Percentiles rank a stretch among this genome's conserved stretches.
Evolutionary conservation across 2,888 invertebrate genomes (phyloP).

Genomic region (Hirtodrosophila confusa): DNA sequence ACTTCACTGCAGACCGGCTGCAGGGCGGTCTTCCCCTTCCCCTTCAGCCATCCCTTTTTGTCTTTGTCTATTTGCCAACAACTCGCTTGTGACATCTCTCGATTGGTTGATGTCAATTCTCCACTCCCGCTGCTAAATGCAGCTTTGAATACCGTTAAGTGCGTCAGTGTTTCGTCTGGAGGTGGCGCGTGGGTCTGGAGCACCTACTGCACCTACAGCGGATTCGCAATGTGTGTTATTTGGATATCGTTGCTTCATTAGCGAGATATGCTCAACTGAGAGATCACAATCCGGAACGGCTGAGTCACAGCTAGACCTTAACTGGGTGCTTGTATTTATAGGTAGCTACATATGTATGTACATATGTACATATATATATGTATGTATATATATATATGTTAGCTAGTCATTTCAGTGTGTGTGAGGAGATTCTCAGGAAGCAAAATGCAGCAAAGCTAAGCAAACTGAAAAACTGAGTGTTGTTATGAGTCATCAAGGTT

Average conservation of each 20-base stretch:
- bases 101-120: constrained; percentile 31
- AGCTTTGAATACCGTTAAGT: constrained; percentile 46
- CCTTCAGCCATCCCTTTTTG: background rate
- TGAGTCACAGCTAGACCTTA: constrained; percentile 26
- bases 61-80: background rate
- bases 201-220: too few species aligned
- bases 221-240: constrained; percentile 19
- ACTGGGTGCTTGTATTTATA: constrained; percentile 1
- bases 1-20: constrained; percentile 46
- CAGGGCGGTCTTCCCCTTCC: constrained; percentile 7
- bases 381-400: too few species aligned
- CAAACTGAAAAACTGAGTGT: constrained; percentile 35
- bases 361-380: background rate
- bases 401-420: constrained; percentile 13
- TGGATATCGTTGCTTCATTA: constrained; percentile 32
- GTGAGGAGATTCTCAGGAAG: constrained; percentile 9
- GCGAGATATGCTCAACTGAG: constrained; percentile 10
- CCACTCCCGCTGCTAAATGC: constrained; percentile 42
- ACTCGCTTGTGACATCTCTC: constrained; percentile 23
- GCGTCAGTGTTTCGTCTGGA: too few species aligned
- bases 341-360: background rate
- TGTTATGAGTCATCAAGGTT: too few species aligned
- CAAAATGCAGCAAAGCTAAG: constrained; percentile 22
- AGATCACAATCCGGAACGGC: constrained; percentile 22
- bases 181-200: too few species aligned